Percentiles rank a stretch among this genome's conserved stretches.
Evolutionary conservation across 2,113 vertebrate species (phyloP).

Genomic region (Petrocephalus microphthalmus): DNA sequence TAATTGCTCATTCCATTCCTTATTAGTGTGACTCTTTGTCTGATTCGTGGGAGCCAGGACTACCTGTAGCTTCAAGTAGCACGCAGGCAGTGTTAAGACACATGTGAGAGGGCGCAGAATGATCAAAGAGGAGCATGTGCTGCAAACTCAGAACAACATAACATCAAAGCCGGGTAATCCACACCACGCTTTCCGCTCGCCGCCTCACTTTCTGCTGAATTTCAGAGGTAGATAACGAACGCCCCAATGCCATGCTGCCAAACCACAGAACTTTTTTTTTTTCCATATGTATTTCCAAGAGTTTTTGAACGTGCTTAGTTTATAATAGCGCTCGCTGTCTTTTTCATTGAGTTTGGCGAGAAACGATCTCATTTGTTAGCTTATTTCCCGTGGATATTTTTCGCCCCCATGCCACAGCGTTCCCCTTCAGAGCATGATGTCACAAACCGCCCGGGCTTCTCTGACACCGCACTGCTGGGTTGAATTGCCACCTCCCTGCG

Average conservation of each 20-base stretch:
- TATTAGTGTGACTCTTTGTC: constrained; percentile 10
- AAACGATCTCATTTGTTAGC: background rate
- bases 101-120: constrained; percentile 11
- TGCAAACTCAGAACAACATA: constrained; percentile 21
- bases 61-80: constrained; percentile 7
- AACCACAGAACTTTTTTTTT: background rate
- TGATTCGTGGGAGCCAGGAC: background rate
- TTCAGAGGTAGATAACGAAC: constrained; percentile 9
- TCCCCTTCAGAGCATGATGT: background rate
- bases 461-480: background rate
- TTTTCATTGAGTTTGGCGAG: background rate
- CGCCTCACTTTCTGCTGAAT: background rate
- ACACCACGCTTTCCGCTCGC: background rate
- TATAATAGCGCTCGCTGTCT: background rate
- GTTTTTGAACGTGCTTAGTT: background rate
- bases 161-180: constrained; percentile 28
- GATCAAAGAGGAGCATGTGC: constrained; percentile 22
- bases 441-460: background rate
- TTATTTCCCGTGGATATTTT: background rate
- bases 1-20: constrained; percentile 28
- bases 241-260: background rate
- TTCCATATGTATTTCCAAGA: background rate
- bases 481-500: background rate
- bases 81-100: background rate
- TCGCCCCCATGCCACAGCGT: background rate